Evolutionary conservation across 2,888 invertebrate species (phyloP).

Genomic region (Drosophila prolongata): DNA sequence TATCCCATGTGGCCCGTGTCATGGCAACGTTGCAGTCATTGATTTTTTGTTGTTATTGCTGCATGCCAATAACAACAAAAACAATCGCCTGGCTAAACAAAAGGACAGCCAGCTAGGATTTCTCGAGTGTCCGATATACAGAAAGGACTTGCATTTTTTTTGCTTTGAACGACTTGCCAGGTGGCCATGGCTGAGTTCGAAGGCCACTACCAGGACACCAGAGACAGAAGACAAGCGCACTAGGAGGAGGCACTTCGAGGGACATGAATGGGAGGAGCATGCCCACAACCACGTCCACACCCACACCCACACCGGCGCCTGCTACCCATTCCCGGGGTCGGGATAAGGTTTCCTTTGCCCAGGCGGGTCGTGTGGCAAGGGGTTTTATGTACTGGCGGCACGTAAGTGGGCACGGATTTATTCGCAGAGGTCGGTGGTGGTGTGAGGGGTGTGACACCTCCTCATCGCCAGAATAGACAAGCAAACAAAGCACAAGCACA

Average conservation of each 20-base stretch:
- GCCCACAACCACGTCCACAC: constrained; percentile 40
- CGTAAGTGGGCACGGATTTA: constrained; percentile 69
- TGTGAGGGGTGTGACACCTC: constrained; percentile 4
- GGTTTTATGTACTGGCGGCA: constrained; percentile 77
- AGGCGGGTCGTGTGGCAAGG: constrained; percentile 71
- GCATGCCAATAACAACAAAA: constrained; percentile 47
- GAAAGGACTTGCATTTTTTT: constrained; percentile 41
- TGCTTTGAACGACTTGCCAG: constrained; percentile 32
- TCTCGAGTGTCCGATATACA: constrained; percentile 56
- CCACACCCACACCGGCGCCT: constrained; percentile 11
- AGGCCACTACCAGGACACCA: constrained; percentile 47
- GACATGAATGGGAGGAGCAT: constrained; percentile 38
- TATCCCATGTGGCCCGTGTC: constrained; percentile 40
- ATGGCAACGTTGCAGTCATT: constrained; percentile 73
- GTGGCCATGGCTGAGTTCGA: constrained; percentile 54
- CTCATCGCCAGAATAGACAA: constrained; percentile 44
- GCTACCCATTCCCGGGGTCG: constrained; percentile 10
- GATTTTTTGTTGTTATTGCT: constrained; percentile 68
- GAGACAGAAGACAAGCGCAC: constrained; percentile 18
- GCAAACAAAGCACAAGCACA: constrained; percentile 24
- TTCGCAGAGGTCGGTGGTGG: constrained; percentile 4
- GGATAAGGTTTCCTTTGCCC: constrained; percentile 58
- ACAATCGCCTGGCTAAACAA: constrained; percentile 36
- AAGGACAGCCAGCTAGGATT: constrained; percentile 49
- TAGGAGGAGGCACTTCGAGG: constrained; percentile 1